A percentile compares a stretch with the other conserved stretches of the same genome.
Evolutionary conservation across 2,113 vertebrate species (phyloP).

Genomic region (Tupaia tana): DNA sequence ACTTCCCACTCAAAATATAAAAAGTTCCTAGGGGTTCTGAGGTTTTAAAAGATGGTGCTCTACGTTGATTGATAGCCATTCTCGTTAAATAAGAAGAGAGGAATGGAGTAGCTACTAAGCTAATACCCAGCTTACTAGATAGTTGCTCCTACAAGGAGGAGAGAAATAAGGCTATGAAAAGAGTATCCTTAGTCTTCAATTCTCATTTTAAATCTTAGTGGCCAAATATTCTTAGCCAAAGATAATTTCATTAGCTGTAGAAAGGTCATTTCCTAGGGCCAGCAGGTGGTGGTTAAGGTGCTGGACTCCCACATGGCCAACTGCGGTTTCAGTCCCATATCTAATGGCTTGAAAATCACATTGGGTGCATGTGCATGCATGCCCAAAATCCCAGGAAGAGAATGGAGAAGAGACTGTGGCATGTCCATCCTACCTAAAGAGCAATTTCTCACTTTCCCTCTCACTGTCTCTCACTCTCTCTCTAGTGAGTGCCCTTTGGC

Average conservation of each 20-base stretch:
- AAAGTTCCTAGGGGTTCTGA: background rate
- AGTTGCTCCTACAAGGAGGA: background rate
- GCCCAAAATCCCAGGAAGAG: too few relatives aligned
- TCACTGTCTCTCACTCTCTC: too few relatives aligned
- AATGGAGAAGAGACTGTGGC: too few relatives aligned
- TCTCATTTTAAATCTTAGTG: background rate
- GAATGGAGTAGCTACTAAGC: background rate
- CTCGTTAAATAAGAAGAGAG: conserved; percentile 19
- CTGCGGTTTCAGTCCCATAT: too few relatives aligned
- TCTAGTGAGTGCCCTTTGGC: too few relatives aligned
- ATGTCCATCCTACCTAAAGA: too few relatives aligned
- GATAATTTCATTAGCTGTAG: background rate
- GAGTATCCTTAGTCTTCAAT: background rate
- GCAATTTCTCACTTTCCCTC: too few relatives aligned
- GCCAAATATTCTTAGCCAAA: background rate
- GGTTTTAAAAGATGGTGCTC: background rate
- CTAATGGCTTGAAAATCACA: too few relatives aligned
- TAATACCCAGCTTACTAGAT: background rate
- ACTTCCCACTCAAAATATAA: conserved; percentile 17
- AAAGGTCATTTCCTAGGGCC: conserved; percentile 40
- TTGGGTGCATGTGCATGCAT: too few relatives aligned
- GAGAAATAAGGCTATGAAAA: background rate
- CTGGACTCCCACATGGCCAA: too few relatives aligned
- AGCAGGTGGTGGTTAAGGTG: too few relatives aligned
- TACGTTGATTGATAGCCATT: background rate